A percentile compares a stretch with the other conserved stretches of the same genome.
Conservation (phyloP, 2,113 vertebrate genomes). For the Ramphastos sulfuratus region DNA sequence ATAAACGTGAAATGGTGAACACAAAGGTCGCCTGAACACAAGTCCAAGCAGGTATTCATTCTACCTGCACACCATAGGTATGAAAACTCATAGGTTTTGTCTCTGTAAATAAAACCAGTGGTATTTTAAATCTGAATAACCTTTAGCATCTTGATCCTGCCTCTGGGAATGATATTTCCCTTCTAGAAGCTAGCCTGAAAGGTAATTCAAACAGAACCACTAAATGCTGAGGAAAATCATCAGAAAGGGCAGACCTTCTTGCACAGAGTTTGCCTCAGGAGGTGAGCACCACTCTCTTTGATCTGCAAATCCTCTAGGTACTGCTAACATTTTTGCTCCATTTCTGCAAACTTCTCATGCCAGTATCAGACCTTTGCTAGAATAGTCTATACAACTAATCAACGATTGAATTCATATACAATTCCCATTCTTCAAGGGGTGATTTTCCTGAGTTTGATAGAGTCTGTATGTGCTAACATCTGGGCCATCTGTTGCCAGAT, state of each 20-base stretch:
- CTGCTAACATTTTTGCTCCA: background rate
- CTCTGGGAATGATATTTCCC: background rate
- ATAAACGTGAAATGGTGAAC: background rate
- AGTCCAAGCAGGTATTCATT: background rate
- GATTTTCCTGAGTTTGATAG: background rate
- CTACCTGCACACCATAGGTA: background rate
- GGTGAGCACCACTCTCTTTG: background rate
- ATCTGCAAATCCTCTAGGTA: background rate
- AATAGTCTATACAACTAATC: background rate
- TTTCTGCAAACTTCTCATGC: background rate
- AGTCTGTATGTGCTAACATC: background rate
- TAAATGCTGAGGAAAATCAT: background rate
- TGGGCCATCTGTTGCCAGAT: background rate
- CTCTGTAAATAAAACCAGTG: background rate
- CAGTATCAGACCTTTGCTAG: background rate
- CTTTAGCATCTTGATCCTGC: background rate
- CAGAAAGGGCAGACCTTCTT: background rate
- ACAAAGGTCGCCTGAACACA: background rate
- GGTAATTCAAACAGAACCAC: background rate
- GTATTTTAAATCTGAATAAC: background rate
- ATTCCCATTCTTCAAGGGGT: background rate
- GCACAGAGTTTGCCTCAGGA: accelerated
- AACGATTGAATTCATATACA: background rate
- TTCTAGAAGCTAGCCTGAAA: background rate
- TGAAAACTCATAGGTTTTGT: background rate